Conservation (phyloP, 2,797 vertebrate species). For the Peromyscus attwateri region DNA sequence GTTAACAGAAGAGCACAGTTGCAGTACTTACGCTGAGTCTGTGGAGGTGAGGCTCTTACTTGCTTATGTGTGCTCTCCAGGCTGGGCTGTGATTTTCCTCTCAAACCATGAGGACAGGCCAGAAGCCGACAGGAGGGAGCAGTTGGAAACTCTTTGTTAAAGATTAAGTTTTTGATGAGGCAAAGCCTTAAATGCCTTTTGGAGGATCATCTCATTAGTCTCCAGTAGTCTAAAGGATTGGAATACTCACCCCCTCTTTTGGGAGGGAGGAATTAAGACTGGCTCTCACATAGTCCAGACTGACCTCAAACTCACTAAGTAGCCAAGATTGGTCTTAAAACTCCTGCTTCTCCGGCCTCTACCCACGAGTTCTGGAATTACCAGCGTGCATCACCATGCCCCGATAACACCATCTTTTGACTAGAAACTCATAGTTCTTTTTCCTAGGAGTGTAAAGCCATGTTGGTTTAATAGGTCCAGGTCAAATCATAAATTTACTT, state of each 20-base stretch:
- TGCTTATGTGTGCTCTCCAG: background rate
- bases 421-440: background rate
- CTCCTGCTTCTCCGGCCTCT: background rate
- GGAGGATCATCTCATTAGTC: background rate
- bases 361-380: background rate
- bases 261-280: background rate
- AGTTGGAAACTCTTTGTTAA: background rate
- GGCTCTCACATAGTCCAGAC: background rate
- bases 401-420: background rate
- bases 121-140: background rate
- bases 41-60: background rate
- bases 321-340: background rate
- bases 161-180: background rate
- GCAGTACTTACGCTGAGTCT: slow-evolving; percentile 90
- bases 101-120: background rate
- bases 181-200: background rate
- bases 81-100: background rate
- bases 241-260: background rate
- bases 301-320: background rate
- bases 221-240: background rate
- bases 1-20: slow-evolving; percentile 91
- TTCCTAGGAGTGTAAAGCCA: background rate
- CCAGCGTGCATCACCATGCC: background rate
- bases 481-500: background rate
- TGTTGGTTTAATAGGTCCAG: background rate